Evolutionary conservation across 2,888 invertebrate species (phyloP).

Genomic region (Drosophila recens): DNA sequence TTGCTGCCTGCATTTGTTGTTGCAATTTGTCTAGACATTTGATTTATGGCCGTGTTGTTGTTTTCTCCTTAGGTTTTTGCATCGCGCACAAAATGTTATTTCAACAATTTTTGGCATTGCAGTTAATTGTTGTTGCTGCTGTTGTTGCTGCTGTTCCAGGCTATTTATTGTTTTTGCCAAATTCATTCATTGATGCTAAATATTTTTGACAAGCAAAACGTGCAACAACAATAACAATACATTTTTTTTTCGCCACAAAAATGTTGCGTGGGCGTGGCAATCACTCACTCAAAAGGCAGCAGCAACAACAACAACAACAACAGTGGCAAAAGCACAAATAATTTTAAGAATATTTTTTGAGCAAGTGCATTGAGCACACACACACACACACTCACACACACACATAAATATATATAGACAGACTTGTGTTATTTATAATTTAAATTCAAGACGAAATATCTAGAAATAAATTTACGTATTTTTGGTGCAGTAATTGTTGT

Average conservation of each 20-base stretch:
- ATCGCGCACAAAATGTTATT: conserved; percentile 24
- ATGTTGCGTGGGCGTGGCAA: conserved; percentile 40
- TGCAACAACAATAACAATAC: conserved; percentile 38
- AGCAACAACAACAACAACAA: too few species aligned
- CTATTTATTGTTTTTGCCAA: conserved; percentile 36
- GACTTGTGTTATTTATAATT: conserved; percentile 57
- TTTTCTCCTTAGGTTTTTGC: background rate
- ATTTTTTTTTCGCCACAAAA: conserved; percentile 12
- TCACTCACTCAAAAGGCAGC: background rate
- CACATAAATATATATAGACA: background rate
- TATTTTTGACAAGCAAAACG: conserved; percentile 45
- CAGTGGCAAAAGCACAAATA: background rate
- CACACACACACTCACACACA: conserved; percentile 11
- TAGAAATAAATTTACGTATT: conserved; percentile 61
- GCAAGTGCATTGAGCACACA: conserved; percentile 52
- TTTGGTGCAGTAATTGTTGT: conserved; percentile 24
- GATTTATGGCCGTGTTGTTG: conserved; percentile 60
- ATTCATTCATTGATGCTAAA: conserved; percentile 64
- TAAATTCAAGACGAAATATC: conserved; percentile 69
- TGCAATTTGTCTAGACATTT: conserved; percentile 73
- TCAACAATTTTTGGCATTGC: conserved; percentile 37
- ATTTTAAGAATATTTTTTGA: background rate
- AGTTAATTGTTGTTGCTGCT: conserved; percentile 9
- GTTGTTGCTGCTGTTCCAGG: conserved; percentile 42
- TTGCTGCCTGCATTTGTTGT: conserved; percentile 36